phyloP scores from a whole-genome alignment of 2,797 vertebrate species.

The Pterois miles region DNA sequence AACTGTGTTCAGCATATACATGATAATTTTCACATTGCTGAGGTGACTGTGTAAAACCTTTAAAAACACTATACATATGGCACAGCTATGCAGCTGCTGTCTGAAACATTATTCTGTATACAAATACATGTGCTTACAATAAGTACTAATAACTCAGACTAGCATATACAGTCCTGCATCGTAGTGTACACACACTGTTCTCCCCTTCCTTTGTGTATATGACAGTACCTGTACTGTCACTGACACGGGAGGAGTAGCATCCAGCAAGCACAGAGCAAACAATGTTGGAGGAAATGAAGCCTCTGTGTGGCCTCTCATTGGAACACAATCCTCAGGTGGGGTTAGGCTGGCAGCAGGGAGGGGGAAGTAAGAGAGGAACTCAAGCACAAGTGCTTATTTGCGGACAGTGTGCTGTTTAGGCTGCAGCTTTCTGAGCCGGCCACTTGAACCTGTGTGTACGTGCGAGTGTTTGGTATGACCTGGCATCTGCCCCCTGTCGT shows the following conservation, averaged over 20 bases:
- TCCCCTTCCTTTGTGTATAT: constrained; percentile 29
- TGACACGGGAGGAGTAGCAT: constrained; percentile 38
- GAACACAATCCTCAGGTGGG: constrained; percentile 80
- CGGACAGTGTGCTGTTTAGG: constrained; percentile 24
- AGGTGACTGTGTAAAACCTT: background rate
- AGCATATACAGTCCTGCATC: background rate
- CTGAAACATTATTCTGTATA: background rate
- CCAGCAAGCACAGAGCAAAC: constrained; percentile 55
- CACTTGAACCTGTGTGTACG: constrained; percentile 5
- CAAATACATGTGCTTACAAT: background rate
- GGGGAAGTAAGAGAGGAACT: constrained; percentile 53
- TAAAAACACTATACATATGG: background rate
- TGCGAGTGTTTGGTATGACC: constrained; percentile 60
- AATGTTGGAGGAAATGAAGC: constrained; percentile 67
- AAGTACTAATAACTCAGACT: background rate
- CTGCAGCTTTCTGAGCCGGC: constrained; percentile 33
- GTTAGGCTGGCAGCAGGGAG: constrained; percentile 64
- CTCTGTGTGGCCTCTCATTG: constrained; percentile 70
- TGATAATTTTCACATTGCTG: constrained; percentile 2
- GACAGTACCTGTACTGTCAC: constrained; percentile 41
- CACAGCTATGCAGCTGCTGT: background rate
- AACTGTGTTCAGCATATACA: constrained; percentile 5
- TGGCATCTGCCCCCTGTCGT: constrained; percentile 46
- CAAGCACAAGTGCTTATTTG: constrained; percentile 53
- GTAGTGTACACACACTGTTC: background rate